A percentile compares a stretch with the other conserved stretches of the same genome.
phyloP scores from a whole-genome alignment of 2,888 invertebrate species.

The Cerceris rybyensis region DNA sequence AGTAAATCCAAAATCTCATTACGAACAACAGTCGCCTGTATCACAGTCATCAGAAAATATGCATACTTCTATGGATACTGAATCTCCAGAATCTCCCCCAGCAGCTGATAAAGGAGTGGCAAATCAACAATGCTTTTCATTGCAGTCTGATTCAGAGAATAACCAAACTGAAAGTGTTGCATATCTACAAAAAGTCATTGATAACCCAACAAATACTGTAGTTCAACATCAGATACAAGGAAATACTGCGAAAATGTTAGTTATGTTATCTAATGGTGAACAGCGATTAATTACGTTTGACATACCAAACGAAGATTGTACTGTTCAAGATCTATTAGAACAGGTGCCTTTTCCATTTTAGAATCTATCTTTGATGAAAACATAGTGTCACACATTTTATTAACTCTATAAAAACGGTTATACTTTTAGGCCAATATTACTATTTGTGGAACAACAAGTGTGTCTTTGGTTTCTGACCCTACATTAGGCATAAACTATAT shows the following conservation, averaged over 20 bases:
- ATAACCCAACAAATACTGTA: slow-evolving; percentile 74
- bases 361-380: not conserved
- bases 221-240: slow-evolving; percentile 78
- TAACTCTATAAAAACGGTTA: not conserved
- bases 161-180: slow-evolving; percentile 71
- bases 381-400: too few species aligned
- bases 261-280: slow-evolving; percentile 89
- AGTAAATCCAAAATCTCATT: slow-evolving; percentile 30
- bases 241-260: slow-evolving; percentile 90
- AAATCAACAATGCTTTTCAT: slow-evolving; percentile 37
- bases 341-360: slow-evolving; percentile 84
- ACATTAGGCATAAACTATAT: slow-evolving; percentile 90
- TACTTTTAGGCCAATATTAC: slow-evolving; percentile 86
- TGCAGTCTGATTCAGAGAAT: slow-evolving; percentile 60
- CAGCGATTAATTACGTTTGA: slow-evolving; percentile 92
- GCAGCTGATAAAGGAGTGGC: slow-evolving; percentile 22
- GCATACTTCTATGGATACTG: slow-evolving; percentile 42
- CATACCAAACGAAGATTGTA: slow-evolving; percentile 91
- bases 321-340: slow-evolving; percentile 91
- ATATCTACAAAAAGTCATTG: slow-evolving; percentile 75
- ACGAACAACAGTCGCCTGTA: slow-evolving; percentile 64
- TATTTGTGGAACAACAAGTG: slow-evolving; percentile 87
- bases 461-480: slow-evolving; percentile 89
- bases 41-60: slow-evolving; percentile 33
- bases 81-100: slow-evolving; percentile 34